These are phyloP conservation scores for Oikopleura albicans DNA, from an alignment of 23 tunicate species.

Conservation along the genomic window DNA sequence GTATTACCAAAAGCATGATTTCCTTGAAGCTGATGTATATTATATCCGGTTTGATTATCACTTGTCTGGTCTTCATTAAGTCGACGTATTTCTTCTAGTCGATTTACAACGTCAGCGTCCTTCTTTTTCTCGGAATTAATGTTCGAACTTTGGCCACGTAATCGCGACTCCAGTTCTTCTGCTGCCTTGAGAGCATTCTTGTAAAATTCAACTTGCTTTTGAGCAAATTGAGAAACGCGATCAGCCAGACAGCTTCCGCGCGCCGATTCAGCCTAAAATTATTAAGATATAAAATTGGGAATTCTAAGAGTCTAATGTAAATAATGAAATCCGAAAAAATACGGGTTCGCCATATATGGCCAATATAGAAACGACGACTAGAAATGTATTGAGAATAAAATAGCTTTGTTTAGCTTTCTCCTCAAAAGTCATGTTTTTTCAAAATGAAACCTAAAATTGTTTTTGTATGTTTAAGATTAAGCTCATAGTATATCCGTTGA, in stretches of 20 bases:
- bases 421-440: too few species aligned
- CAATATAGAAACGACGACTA: too few species aligned
- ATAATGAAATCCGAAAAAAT: too few species aligned
- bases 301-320: too few species aligned
- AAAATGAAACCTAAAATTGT: too few species aligned
- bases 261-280: conserved; percentile 1
- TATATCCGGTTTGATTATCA: background rate
- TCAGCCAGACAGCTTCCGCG: background rate
- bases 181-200: background rate
- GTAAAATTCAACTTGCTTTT: background rate
- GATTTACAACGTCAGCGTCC: background rate
- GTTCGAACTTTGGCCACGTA: background rate
- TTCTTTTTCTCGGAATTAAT: background rate
- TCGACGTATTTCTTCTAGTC: background rate
- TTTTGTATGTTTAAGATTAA: too few species aligned
- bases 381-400: too few species aligned
- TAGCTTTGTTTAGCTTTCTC: too few species aligned
- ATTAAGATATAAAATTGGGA: too few species aligned
- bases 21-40: background rate
- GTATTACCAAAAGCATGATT: background rate
- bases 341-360: too few species aligned
- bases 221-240: background rate
- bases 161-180: background rate
- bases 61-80: background rate
- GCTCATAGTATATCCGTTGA: too few species aligned